Base-by-base conservation (phyloP, 2,113 vertebrate genomes). In the Mesocricetus auratus region DNA sequence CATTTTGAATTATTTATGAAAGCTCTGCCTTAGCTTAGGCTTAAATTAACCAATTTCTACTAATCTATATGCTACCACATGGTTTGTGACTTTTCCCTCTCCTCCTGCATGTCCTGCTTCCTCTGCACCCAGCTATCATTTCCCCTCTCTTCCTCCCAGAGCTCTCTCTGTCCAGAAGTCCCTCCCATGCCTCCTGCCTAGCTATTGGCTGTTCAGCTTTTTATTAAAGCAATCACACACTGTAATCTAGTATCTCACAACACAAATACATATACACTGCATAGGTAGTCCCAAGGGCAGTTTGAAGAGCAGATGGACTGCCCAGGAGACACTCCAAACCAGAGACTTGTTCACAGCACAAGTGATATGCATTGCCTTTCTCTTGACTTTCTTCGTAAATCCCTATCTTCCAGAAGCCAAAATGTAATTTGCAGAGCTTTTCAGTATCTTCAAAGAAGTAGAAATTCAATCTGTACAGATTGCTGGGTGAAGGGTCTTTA, bases 401-500 rank as follows among this genome's bases (percentile, higher is more conserved):
- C 50, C 42, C 60, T 93, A 53, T 89, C 64, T 91, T 86, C 3
- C 42, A 68, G 64, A 94, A 89, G 79, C 22, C 19, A 47, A 94
- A 86, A 86, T 93, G 62, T 64, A 89, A 86, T 94, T 97, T 75
- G 75, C 16, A 94, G 71, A 58, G 74, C 50, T 90, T 87, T 95
- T 95, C 45, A 75, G 21, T 53, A 64, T 75, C 64, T 86, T 64
- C 56, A 74, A 92, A 56, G 94, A 97, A 83, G 86, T 47, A 89
- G 81, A 93, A 87, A 95, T 94, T 90, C 91, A 75, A 66, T 91
- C 42, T 83, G 91, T 64, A 64, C 29, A 90, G 58, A 95, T 91
- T 95, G 16, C 62, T 95, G 39, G 94, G 56, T 94, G 92, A 47
- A 82, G 47, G 47, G 81, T 95, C 88, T 97, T 96, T 94, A 91